Evolutionary conservation across 2,797 vertebrate genomes (phyloP).

Genomic region (Helostoma temminkii): DNA sequence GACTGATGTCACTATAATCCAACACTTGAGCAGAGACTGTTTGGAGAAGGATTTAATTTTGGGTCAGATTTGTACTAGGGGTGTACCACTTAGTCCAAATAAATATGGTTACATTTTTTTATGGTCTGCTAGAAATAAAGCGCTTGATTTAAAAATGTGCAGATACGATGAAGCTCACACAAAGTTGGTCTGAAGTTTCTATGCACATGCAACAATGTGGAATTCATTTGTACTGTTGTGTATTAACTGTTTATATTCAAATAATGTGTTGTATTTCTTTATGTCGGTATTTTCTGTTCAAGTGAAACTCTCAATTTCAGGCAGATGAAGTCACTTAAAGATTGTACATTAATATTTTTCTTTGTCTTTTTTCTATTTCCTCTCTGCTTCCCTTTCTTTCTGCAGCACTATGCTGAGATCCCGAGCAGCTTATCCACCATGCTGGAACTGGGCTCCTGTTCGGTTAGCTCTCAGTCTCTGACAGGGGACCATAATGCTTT

Average conservation of each 20-base stretch:
- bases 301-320: neutral
- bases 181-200: too few relatives aligned
- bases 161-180: too few relatives aligned
- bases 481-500: slow-evolving; percentile 82
- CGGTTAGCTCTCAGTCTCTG: slow-evolving; percentile 85
- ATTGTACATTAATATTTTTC: neutral
- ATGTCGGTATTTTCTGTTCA: neutral
- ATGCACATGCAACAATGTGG: neutral
- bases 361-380: slow-evolving; percentile 7
- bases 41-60: neutral
- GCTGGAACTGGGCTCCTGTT: slow-evolving; percentile 90
- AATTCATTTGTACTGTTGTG: neutral
- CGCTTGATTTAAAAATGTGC: too few relatives aligned
- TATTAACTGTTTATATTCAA: neutral
- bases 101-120: too few relatives aligned
- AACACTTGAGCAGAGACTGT: slow-evolving; percentile 7
- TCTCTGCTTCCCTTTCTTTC: slow-evolving; percentile 30
- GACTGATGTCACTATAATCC: slow-evolving; percentile 8
- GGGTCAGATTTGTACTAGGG: neutral
- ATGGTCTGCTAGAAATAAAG: too few relatives aligned
- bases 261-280: neutral
- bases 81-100: neutral
- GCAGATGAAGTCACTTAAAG: neutral
- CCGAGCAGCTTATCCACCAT: slow-evolving; percentile 80
- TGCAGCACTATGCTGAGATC: slow-evolving; percentile 90